Base-by-base conservation (phyloP, 2,797 vertebrate genomes). In the Hippoglossus hippoglossus region DNA sequence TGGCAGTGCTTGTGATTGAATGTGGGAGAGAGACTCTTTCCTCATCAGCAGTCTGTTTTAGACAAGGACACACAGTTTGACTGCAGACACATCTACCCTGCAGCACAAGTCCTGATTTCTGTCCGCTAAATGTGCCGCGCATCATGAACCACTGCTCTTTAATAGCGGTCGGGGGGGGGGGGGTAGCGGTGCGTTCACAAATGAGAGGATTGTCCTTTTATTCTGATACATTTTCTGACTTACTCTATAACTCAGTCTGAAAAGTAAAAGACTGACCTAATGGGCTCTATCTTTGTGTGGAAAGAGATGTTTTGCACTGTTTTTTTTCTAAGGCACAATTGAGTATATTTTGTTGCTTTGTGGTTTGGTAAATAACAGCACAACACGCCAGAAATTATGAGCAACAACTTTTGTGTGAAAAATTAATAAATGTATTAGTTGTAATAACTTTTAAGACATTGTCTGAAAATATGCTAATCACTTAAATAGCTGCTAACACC, bases 21-120 rank as follows among this genome's bases (percentile, higher is more conserved):
- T 87, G 87, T 86, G 74, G 75, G 68, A 88, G 81, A 88, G 86
- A 80, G 73, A 63, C 82, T 78, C 82, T 78, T 79, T 81, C 73
- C 84, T 89, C 86, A 91, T 93, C 90, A 91, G 90, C 86, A 91
- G 92, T 90, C 88, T 79, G 76, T 87, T 87, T 85, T 75, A 78
- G 82, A 90, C 86, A 89, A 92, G 88, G 89, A 90, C 86, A 87
- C 83, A 60, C 88, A 85, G 82, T 87, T 80, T 88, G 87, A 89
- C 88, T 90, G 84, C 87, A 87, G 84, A 91, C 86, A 88, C 77
- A 54, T 78, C 81, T 76, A 57, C 65, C 88, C 89, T 77, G 49
- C 88, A 79, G 89, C 88, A 71, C 56, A 63, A 70, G 69, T 83
- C 82, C 81, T 71, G 78, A 80, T 84, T 86, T 78, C 65, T 83